Evolutionary conservation across 2,888 invertebrate species (phyloP).

Genomic region (Megalurothrips usitatus): DNA sequence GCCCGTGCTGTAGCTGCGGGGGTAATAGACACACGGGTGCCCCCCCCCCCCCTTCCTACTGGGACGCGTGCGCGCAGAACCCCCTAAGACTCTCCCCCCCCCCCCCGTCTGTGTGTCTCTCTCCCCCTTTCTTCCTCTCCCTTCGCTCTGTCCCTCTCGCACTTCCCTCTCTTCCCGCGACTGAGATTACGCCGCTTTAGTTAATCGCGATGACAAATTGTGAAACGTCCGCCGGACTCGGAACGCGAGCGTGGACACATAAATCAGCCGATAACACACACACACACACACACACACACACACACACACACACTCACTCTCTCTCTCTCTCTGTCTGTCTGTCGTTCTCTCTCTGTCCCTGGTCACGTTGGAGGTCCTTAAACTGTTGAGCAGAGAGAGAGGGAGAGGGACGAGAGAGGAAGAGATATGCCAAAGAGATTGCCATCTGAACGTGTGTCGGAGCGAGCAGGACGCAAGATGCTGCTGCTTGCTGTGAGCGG

Average conservation of each 20-base stretch:
- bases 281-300: conserved; percentile 1
- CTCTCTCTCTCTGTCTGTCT: background rate
- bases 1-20: too few species aligned
- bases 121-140: background rate
- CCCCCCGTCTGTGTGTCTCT: background rate
- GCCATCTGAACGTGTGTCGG: too few species aligned
- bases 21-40: too few species aligned
- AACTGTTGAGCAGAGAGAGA: too few species aligned
- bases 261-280: conserved; percentile 20
- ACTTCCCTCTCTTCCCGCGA: background rate
- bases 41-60: background rate
- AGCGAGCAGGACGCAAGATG: too few species aligned
- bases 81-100: background rate
- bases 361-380: too few species aligned
- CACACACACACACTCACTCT: background rate
- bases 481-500: too few species aligned
- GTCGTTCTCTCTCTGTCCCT: too few species aligned
- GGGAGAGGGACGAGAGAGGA: too few species aligned
- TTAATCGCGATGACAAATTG: conserved; percentile 26
- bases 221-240: conserved; percentile 23
- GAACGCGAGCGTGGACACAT: conserved; percentile 17
- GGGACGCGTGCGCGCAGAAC: background rate
- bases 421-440: too few species aligned
- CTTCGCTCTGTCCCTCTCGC: background rate
- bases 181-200: conserved; percentile 21